Base-by-base conservation (phyloP, 2,113 vertebrate genomes). In the Eurystomus gularis region DNA sequence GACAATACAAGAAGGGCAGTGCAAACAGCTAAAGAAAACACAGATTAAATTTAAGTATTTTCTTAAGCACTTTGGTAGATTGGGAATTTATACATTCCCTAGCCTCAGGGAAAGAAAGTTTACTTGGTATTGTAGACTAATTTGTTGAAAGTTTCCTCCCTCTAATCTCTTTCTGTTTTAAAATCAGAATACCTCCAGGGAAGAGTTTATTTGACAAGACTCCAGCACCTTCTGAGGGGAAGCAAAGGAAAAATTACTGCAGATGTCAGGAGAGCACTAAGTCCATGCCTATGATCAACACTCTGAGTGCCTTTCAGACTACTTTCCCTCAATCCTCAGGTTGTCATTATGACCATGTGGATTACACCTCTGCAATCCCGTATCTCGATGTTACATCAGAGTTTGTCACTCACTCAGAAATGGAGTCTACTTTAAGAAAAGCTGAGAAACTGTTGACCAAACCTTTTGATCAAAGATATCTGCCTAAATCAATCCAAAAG, bases 121-220 rank as follows among this genome's bases (percentile, higher is more conserved):
- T 83, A 29, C 24, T 69, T 82, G 71, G 11, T 40, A 46, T 31
- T 46, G 82, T 15, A 92, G 35, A 88, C 62, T 92, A 44, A 54
- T 91, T 86, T 90, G 28, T 55, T 85, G 17, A 26, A 93, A 70
- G 18, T 80, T 94, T 92, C 44, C n/a, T 92, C 31, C 13, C 24
- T 86, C 64, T 90, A 81, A 93, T 97, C 68, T 78, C 57, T 55
- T 54, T 35, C 37, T 82, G 35, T 92, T 96, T 93, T 95, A 68
- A 79, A 88, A 93, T 82, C 96, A 99, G 98, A 97, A 97, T 98
- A 92, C 96, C 97, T 88, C 96, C 98, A 42, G 97, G 98, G 54
- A 97, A 97, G 93, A 99, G 98, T 95, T 96, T 98, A 72, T 99
- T 99, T 96, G 98, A 98, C 93, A 98, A 84, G 90, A 97, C 68